Evolutionary conservation across 2,113 vertebrate species (phyloP), one percentile per base, ranked within the genome.

Genomic region (Melanotaenia duboulayi): DNA sequence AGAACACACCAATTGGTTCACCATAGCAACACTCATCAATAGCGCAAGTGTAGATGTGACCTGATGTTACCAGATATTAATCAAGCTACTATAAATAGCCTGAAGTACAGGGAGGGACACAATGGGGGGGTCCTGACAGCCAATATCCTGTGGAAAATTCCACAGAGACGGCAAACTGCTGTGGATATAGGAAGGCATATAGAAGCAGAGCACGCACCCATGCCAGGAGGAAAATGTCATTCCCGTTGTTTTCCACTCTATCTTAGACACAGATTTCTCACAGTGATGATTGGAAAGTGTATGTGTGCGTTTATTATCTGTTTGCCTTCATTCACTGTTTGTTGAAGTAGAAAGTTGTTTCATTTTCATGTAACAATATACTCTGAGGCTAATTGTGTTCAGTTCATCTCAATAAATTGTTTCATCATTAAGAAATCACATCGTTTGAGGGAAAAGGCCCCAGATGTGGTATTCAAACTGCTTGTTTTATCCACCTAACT

Each of bases 71-170:
- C 88, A 93, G 87, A 93, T 92, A 93, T 94, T 94, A 94, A 94
- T 95, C 93, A 94, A 87, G 76, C 55, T 65, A 58, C 92, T 94
- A 93, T 92, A 92, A 93, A 94, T 94, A 95, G 87, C 68, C 69
- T 65, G 50, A 71, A 76, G 87, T 87, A 87, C 84, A 85, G 80
- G 78, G 86, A 89, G 88, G 89, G 84, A 86, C 90, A 90, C 92
- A 87, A 87, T 91, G 80, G 90, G 57, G 49, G 87, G 88, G 91
- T 90, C 90, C 87, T 90, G 89, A 87, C 86, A 90, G 82, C 89
- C 88, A 89, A 93, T 94, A 93, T 94, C 91, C 92, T 92, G 92
- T 92, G 93, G 92, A 95, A 94, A 94, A 92, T 92, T 91, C 89
- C 92, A 90, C 89, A 80, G 82, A 83, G 83, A 77, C 73, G 48